Base-by-base conservation (phyloP, 1,140 invertebrate species). In the Gerris buenoi region DNA sequence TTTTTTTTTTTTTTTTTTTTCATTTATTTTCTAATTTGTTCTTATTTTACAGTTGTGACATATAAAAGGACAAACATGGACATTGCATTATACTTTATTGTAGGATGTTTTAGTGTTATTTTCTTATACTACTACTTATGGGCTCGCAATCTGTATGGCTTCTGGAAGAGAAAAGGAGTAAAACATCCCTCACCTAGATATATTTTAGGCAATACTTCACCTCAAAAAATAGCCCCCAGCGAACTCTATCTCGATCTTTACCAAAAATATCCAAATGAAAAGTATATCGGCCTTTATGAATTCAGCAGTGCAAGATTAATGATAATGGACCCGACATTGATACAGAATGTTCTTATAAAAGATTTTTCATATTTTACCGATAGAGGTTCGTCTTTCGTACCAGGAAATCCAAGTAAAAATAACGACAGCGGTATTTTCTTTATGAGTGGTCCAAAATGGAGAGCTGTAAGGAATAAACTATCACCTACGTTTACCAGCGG, bases 401-500 rank as follows among this genome's bases (percentile, higher is more conserved):
- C 0, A 56, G 61, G 1, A 68, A 66, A 27, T 13, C 70, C 1
- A 27, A 65, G 1, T 25, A 62, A 15, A 58, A 27, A n/a, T n/a
- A n/a, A n/a, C n/a, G 1, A 0, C 25, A 60, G 57, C 64, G 15
- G 65, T 61, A 63, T 71, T 23, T 64, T 68, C 25, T 23, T 33
- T 33, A 28, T 65, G 23, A 27, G 56, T 46, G 79, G 78, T 2
- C 76, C 79, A 29, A 71, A 74, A 57, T 86, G 85, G 85, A 82
- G 80, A 72, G 73, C 79, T 1, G 68, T 84, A 2, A 74, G 85
- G 27, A 73, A 76, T n/a, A 83, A 84, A 65, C 72, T 85, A 58
- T 81, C 80, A 14, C 83, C 84, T 5, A 77, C 81, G 5, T 86
- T 86, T 72, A 81, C 82, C 1, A 75, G 80, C 1, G 75, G 78